Evolutionary conservation across 2,113 vertebrate genomes (phyloP).

Genomic region (Tragelaphus buxtoni): DNA sequence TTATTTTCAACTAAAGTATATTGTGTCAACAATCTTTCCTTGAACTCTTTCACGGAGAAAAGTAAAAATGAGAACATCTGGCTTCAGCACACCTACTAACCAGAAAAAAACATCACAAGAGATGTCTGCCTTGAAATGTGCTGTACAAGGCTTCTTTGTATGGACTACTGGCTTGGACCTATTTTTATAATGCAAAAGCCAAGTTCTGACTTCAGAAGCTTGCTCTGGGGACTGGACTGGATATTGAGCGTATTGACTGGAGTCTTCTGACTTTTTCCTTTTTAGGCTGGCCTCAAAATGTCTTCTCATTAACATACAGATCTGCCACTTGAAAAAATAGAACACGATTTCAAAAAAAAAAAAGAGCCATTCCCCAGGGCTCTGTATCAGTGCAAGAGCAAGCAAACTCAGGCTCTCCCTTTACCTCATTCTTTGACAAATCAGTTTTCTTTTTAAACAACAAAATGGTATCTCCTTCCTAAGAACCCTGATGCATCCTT

Average conservation of each 20-base stretch:
- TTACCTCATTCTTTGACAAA: not conserved
- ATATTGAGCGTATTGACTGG: not conserved
- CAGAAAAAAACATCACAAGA: conserved; percentile 32
- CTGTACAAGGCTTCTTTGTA: conserved; percentile 41
- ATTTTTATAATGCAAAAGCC: not conserved
- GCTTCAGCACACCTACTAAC: not conserved
- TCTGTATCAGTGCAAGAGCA: not conserved
- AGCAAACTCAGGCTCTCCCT: not conserved
- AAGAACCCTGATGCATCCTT: not conserved
- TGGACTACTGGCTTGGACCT: not conserved
- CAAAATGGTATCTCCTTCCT: not conserved
- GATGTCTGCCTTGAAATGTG: not conserved
- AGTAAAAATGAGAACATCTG: not conserved
- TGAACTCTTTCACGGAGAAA: not conserved
- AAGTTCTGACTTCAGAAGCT: conserved; percentile 15
- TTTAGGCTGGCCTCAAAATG: not conserved
- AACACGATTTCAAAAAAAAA: not conserved
- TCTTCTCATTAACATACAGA: conserved; percentile 6
- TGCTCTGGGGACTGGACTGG: not conserved
- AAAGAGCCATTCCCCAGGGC: not conserved
- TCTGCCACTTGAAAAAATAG: not conserved
- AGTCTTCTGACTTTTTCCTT: not conserved
- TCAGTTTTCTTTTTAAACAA: not conserved
- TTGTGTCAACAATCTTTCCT: not conserved
- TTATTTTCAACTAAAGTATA: not conserved